phyloP scores from a whole-genome alignment of 2,113 vertebrate species.

The Chionodraco myersi region DNA sequence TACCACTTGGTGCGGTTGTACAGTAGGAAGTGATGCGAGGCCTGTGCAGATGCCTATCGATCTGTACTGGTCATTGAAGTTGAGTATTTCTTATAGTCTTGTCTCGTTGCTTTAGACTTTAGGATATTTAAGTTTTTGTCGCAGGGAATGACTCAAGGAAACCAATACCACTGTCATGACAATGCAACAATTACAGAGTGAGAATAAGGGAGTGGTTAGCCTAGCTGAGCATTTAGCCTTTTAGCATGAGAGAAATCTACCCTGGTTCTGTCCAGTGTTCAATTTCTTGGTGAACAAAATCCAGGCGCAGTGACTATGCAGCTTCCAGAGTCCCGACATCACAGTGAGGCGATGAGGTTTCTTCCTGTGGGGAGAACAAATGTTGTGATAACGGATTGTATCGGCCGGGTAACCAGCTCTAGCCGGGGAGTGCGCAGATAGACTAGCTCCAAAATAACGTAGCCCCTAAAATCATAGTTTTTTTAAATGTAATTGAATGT shows the following conservation, averaged over 20 bases:
- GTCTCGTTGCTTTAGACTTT: not conserved
- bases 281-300: constrained; percentile 4
- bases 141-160: not conserved
- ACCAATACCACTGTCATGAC: not conserved
- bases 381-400: not conserved
- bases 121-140: not conserved
- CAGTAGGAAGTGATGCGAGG: not conserved
- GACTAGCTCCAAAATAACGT: not conserved
- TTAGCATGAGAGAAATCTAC: too few species aligned
- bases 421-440: not conserved
- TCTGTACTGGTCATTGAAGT: not conserved
- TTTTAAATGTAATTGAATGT: too few species aligned
- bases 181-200: not conserved
- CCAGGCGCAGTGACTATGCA: not conserved
- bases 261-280: constrained; percentile 12
- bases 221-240: not conserved
- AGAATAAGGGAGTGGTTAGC: not conserved
- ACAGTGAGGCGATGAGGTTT: not conserved
- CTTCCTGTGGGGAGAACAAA: not conserved
- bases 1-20: not conserved
- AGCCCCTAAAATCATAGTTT: not conserved
- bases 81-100: not conserved
- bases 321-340: not conserved
- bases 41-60: not conserved
- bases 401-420: not conserved